Base-by-base conservation (phyloP, 1,140 invertebrate species). In the Sminthurinus signatus region DNA sequence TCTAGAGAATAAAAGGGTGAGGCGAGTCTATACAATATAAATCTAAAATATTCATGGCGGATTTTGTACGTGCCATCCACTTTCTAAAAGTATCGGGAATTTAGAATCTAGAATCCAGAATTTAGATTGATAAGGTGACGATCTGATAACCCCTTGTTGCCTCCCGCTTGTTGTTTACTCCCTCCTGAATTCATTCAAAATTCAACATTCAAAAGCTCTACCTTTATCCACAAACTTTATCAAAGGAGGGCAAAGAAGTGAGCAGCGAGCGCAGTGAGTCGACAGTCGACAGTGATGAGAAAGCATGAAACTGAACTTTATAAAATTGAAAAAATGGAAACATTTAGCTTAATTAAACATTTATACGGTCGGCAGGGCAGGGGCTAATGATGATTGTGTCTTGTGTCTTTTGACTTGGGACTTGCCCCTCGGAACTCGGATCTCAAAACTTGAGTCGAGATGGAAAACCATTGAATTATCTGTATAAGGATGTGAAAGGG, bases 281-380 rank as follows among this genome's bases (percentile, higher is more conserved):
- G 36, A 10, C 36, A 39, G 36, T 17, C 17, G 8, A 39, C 8
- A 39, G 17, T 10, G 15, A 8, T 14, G 15, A 46, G 21, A n/a
- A 5, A 46, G 21, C 44, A n/a, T 46, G 5, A 21, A n/a, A 46
- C 10, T n/a, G 4, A 46, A 46, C 44, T n/a, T 17, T 17, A 46
- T n/a, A 14, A 5, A 46, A n/a, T 46, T 46, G 4, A 5, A n/a
- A n/a, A n/a, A n/a, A 46, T n/a, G 15, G 3, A 46, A 46, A 46
- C 44, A 21, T 46, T 21, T 46, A 46, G 5, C 44, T 46, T 46
- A 46, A 46, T 46, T n/a, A 46, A 46, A 19, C 44, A 46, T 46
- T 46, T 46, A 46, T 46, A 46, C 19, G 44, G 5, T 46, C n/a
- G 15, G 4, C 44, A 46, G 5, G 21, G 8, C 21, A 4, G 10